Evolutionary conservation across 2,113 vertebrate species (phyloP), one percentile per base, ranked within the genome.

Genomic region (Rattus rattus): DNA sequence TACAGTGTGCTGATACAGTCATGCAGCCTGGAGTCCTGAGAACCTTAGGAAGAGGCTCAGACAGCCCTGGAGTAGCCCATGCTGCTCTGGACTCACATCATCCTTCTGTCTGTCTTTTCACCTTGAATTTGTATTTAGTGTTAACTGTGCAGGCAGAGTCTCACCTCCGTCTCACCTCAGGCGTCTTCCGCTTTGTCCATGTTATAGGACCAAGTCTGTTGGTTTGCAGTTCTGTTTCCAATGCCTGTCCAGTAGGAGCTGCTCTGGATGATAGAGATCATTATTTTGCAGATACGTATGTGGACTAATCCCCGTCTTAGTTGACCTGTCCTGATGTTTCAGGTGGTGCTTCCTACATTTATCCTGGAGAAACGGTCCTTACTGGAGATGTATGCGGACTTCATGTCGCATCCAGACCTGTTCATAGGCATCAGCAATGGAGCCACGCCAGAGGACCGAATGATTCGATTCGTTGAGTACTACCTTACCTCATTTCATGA

Each of bases 401-500:
- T 99, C 98, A 99, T 99, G 99, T 99, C 99, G 16, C 99, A 99
- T 95, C 99, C 99, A 0, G 99, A 99, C 79, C 99, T 99, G 73
- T 99, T 99, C 92, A 91, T 99, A 89, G 98, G 99, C 76, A 99
- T 99, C 98, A 98, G 99, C 0, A 98, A 99, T 1, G 99, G 99
- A 98, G 5, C 96, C 87, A 99, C 96, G 88, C 98, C 99, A 0
- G 99, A 99, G 97, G 99, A 99, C 93, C 99, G 99, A 97, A 99
- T 99, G 99, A 99, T 99, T 91, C 99, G 99, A 70, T 99, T 99
- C 0, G 99, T 99, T 36, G 99, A 99, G 97, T 99, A 99, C 98
- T 99, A 99, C 98, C 99, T 99, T 98, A 99, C 99, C 90, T 99
- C 99, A 13, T 99, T 99, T 98, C 99, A 99, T 0, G 99, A 99